Base-by-base conservation (phyloP, 2,113 vertebrate species). In the Alexandromys fortis region DNA sequence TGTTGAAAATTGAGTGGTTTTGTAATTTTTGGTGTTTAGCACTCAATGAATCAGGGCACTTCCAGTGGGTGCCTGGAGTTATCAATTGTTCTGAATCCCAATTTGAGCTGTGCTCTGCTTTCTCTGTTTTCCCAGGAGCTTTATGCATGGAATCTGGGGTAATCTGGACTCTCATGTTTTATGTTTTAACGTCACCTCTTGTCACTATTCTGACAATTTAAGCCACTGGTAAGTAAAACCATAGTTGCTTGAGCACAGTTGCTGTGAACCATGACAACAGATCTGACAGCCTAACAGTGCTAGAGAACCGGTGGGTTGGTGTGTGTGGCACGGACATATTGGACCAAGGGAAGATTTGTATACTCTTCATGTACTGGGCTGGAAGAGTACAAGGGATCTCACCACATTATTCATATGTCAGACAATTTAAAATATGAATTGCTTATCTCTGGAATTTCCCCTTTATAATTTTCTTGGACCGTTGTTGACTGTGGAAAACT, bases 311-410 rank as follows among this genome's bases (percentile, higher is more conserved):
- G 30, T 0, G 28, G 22, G 3, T 24, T 68, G 49, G 49, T 8
- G 26, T 4, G 68, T 3, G 11, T 9, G 19, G 26, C 3, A 1
- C 3, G 35, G 24, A n/a, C 4, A 63, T 17, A 21, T 26, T 12
- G 45, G 76, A 24, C 19, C 38, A 67, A 76, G 13, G 6, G 14
- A 26, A 35, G 58, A 28, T 24, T 52, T 28, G 2, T 28, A 4
- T 65, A 35, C 0, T 38, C 12, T 7, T 52, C 45, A 21, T 2
- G 0, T 49, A 28, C 3, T 24, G 13, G 35, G 24, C 26, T 75
- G 55, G 33, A 65, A 6, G 24, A 33, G 45, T 42, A 63, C 19
- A 13, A 33, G 22, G 5, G 42, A 33, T 22, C 2, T 11, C 38
- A 26, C 68, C 33, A 63, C 24, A 26, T 24, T n/a, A 11, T 35